Evolutionary conservation across 2,888 invertebrate species (phyloP), one percentile per base, ranked within the genome.

Genomic region (Orthosia cruda): DNA sequence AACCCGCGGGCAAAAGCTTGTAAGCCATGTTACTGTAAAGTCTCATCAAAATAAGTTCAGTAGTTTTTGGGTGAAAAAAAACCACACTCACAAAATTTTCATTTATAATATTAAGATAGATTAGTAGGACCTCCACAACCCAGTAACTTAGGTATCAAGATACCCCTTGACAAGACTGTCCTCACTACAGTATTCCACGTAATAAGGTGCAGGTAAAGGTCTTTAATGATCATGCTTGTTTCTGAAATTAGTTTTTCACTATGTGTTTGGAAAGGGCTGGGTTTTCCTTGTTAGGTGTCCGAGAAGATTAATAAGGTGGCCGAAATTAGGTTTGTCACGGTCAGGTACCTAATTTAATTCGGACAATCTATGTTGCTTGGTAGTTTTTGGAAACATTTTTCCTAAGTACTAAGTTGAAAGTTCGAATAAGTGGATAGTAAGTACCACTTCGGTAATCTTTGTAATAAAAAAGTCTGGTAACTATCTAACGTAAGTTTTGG

Each of bases 221-320:
- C 50, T 49, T 49, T 58, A 58, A 54, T 49, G 20, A 18, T 16
- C 12, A 11, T 11, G 11, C 49, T 59, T 58, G 77, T 77, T 77
- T n/a, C 47, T n/a, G 18, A 59, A 52, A 71, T 75, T 79, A 71
- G 69, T 59, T 71, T 82, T 75, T 67, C 58, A 50, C 20, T 45
- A 47, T 50, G 52, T 55, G 65, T 65, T 71, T 26, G 58, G 3
- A 61, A 74, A 72, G 52, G 45, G 54, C 26, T 57, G 63, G 47
- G 23, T 55, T 72, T 67, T 15, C 45, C 57, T 47, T 16, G 68
- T 72, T 63, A 57, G 32, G 20, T 54, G 59, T 40, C 45, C 18
- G 32, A 16, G 40, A 1, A 67, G 58, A 55, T 62, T 58, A 40
- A 65, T 20, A 50, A 18, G 26, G 16, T 23, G 32, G 4, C 11